Evolutionary conservation across 2,797 vertebrate species (phyloP).

Genomic region (Sebastes oblongus): DNA sequence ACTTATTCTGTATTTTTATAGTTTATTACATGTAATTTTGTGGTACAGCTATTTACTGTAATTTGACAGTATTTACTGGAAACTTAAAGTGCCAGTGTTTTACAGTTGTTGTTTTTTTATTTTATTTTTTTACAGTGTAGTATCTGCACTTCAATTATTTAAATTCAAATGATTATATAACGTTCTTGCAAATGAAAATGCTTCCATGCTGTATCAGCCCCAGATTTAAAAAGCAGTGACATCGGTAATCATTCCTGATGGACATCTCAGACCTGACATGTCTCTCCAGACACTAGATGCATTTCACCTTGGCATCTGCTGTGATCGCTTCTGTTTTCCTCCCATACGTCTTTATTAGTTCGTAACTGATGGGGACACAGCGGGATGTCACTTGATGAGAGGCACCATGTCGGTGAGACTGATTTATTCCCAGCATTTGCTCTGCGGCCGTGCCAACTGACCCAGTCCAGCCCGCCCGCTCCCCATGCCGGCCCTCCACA

Average conservation of each 20-base stretch:
- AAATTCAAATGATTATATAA: not conserved
- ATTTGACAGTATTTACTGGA: too few species aligned
- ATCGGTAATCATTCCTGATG: constrained; percentile 40
- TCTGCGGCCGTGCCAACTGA: constrained; percentile 75
- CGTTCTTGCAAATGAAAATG: not conserved
- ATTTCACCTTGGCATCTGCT: constrained; percentile 80
- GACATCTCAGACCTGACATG: constrained; percentile 58
- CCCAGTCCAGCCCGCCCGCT: constrained; percentile 56
- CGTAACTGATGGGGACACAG: constrained; percentile 77
- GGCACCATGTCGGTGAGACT: constrained; percentile 79
- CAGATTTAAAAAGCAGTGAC: constrained; percentile 24
- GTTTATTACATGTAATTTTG: too few species aligned
- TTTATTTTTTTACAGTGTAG: too few species aligned
- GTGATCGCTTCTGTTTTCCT: constrained; percentile 77
- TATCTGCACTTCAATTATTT: not conserved
- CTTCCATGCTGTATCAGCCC: not conserved
- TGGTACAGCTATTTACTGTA: too few species aligned
- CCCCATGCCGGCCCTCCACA: constrained; percentile 44
- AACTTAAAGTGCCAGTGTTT: accelerated
- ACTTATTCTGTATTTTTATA: too few species aligned
- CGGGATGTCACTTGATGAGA: constrained; percentile 81
- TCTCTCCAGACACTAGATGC: constrained; percentile 73
- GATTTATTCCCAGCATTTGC: constrained; percentile 83
- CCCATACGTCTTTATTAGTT: constrained; percentile 82
- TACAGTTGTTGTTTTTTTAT: too few species aligned